Percentiles rank a stretch among this genome's conserved stretches.
These are phyloP conservation scores for Danio tinwini DNA, from an alignment of 2,797 vertebrate species.

Conservation along the genomic window DNA sequence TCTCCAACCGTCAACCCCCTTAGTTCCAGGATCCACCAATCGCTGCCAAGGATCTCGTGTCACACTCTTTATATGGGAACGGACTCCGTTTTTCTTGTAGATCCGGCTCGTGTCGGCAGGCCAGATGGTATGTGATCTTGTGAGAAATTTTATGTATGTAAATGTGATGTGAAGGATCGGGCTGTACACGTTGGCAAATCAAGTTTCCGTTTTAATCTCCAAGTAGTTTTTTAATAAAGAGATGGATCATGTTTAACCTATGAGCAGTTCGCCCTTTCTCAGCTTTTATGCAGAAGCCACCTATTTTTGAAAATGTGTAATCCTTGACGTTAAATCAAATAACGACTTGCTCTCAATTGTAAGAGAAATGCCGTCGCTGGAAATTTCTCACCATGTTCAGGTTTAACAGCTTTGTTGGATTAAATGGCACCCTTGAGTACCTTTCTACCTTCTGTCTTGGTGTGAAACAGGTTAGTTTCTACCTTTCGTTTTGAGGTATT, in stretches of 20 bases:
- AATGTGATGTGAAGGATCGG: conserved; percentile 52
- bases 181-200: conserved; percentile 36
- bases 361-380: conserved; percentile 48
- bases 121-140: conserved; percentile 49
- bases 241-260: background rate
- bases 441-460: conserved; percentile 58
- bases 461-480: conserved; percentile 60
- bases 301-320: conserved; percentile 34
- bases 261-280: conserved; percentile 39
- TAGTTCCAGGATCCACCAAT: conserved; percentile 35
- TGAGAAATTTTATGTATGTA: conserved; percentile 53
- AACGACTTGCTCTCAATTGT: conserved; percentile 16
- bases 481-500: conserved; percentile 61
- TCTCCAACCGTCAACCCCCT: conserved; percentile 37
- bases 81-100: conserved; percentile 47
- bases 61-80: conserved; percentile 43
- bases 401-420: conserved; percentile 60
- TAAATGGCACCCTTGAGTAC: conserved; percentile 54
- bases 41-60: conserved; percentile 36
- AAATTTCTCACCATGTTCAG: conserved; percentile 51
- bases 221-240: conserved; percentile 30
- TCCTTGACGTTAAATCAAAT: background rate
- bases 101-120: conserved; percentile 35
- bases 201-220: conserved; percentile 40
- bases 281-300: conserved; percentile 20